Percentiles rank a stretch among this genome's conserved stretches.
Conservation (phyloP, 2,113 vertebrate genomes). For the Cinclus mexicanus region DNA sequence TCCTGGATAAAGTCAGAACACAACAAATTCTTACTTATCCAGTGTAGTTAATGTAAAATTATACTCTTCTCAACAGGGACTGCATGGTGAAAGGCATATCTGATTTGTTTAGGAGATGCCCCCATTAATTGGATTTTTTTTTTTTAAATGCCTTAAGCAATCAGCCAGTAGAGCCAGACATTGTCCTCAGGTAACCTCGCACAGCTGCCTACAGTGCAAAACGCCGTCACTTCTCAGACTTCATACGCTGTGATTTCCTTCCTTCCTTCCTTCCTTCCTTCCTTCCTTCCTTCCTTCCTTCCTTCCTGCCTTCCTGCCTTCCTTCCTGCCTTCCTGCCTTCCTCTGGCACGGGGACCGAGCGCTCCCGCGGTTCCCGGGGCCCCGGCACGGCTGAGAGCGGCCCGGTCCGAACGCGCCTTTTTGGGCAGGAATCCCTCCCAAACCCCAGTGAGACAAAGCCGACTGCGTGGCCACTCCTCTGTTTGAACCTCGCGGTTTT, state of each 20-base stretch:
- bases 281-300: not conserved
- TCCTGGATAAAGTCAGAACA: constrained; percentile 51
- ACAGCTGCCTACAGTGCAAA: constrained; percentile 55
- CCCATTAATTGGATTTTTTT: constrained; percentile 22
- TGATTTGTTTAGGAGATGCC: constrained; percentile 51
- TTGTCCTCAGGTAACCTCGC: constrained; percentile 67
- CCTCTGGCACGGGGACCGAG: not conserved
- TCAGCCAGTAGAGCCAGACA: constrained; percentile 52
- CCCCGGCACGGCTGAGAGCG: not conserved
- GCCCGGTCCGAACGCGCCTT: fast-evolving
- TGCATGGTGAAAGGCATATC: constrained; percentile 15
- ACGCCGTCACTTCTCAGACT: constrained; percentile 58
- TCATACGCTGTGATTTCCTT: not conserved
- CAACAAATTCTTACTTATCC: constrained; percentile 50
- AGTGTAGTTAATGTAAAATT: constrained; percentile 52
- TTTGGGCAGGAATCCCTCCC: not conserved
- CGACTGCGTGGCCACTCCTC: fast-evolving
- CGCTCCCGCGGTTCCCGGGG: not conserved
- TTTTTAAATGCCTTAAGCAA: constrained; percentile 6
- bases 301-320: not conserved
- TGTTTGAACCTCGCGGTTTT: not conserved
- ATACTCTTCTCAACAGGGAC: constrained; percentile 37
- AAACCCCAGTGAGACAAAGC: fast-evolving
- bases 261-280: not conserved
- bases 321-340: constrained; percentile 1